Conservation (phyloP, 2,888 invertebrate species). For the Apodemia duryi region DNA sequence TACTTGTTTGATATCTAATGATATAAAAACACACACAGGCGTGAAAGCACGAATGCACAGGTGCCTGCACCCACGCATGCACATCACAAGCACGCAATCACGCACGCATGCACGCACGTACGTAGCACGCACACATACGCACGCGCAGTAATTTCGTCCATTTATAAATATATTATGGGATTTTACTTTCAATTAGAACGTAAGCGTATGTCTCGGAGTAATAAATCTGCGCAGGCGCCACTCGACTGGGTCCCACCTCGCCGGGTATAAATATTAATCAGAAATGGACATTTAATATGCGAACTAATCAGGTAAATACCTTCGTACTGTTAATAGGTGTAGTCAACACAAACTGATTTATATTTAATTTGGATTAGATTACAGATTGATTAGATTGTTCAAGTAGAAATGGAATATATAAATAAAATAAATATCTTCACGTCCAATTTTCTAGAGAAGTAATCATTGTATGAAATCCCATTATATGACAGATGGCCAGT, state of each 20-base stretch:
- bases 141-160: too few species aligned
- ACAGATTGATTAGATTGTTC: neutral
- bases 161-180: too few species aligned
- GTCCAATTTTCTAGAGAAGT: too few species aligned
- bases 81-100: conserved; percentile 1
- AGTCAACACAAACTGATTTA: conserved; percentile 10
- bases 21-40: too few species aligned
- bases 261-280: conserved; percentile 29
- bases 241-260: conserved; percentile 22
- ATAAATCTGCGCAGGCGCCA: conserved; percentile 30
- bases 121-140: too few species aligned
- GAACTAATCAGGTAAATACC: conserved; percentile 11
- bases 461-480: too few species aligned
- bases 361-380: neutral
- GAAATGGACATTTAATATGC: conserved; percentile 25
- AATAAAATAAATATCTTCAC: too few species aligned
- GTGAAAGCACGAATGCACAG: too few species aligned
- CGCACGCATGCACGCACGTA: too few species aligned
- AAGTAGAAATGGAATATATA: too few species aligned
- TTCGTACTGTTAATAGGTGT: conserved; percentile 3
- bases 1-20: too few species aligned
- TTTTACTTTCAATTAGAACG: neutral
- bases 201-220: conserved; percentile 5
- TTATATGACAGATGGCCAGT: too few species aligned
- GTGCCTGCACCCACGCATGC: neutral